Base-by-base conservation (phyloP, 2,888 invertebrate species). In the Cistogaster globosa region DNA sequence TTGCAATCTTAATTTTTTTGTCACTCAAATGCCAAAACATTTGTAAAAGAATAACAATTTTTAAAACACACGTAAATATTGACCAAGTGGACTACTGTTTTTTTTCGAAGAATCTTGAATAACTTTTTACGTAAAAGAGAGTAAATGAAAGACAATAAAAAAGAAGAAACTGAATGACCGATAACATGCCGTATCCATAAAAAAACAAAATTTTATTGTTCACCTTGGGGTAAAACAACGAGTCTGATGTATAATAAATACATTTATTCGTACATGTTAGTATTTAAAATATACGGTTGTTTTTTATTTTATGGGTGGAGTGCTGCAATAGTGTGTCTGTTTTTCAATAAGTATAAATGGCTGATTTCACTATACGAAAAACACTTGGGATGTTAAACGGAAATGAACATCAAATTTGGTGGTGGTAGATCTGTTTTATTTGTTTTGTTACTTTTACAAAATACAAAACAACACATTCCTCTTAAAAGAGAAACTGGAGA, bases 401-500 rank as follows among this genome's bases (percentile, higher is more conserved):
- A 32, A 32, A 6, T 48, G 72, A 5, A 20, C 38, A 48, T 4
- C 11, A 38, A n/a, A 57, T 16, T 75, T 20, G 65, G 16, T 84
- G 75, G 51, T 58, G 65, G 63, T 65, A 18, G 63, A 57, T 62
- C 62, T 45, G 48, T 71, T 69, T 68, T 12, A 48, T 55, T 67
- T 60, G 51, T 65, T 80, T 77, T 81, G 77, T 81, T 72, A 51
- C 72, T 72, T 57, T 58, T 67, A 77, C 20, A 57, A 57, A 75
- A 71, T 48, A 67, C 20, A 38, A 74, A 68, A 62, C 67, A 77
- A 69, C 89, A 87, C 87, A 87, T 87, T 89, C 87, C 89, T 90
- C 90, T 90, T 89, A 89, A 86, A 71, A 87, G 86, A 89, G 87
- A 89, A 90, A 90, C 90, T 90, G 91, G 88, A 89, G 90, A 85